Evolutionary conservation across 1,140 invertebrate genomes (phyloP), one percentile per base, ranked within the genome.

Genomic region (Xylocopa sonorina): DNA sequence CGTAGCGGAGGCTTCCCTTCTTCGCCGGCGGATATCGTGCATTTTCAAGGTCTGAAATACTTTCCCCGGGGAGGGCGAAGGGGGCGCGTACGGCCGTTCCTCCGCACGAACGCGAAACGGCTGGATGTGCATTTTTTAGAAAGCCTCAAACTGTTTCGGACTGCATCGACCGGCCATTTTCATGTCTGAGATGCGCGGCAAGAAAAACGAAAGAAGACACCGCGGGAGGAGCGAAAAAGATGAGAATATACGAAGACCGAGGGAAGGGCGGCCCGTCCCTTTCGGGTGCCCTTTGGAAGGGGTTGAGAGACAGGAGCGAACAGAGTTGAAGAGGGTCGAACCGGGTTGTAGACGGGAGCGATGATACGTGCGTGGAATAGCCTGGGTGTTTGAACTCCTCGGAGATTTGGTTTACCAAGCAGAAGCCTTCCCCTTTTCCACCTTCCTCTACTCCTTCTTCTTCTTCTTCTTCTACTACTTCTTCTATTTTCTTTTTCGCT

Each of bases 311-410:
- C 60, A 73, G 55, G 64, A 16, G 72, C 51, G 72, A 66, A 73
- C 46, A 83, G 69, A 77, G 81, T 71, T 81, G 79, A 60, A 74
- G 78, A 69, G 77, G 73, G 63, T 67, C 27, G 71, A 72, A 75
- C 73, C 80, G 71, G 86, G 72, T 63, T 75, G 79, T 60, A 84
- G 80, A 78, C 80, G 84, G 85, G 84, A 85, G 83, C 83, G 88
- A 83, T 88, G 88, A 89, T 90, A 90, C 89, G 89, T 90, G 89
- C 85, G 84, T 87, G 79, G 89, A 88, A 89, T 90, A 89, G 83
- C 85, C 80, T 83, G 66, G 85, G 83, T 80, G 81, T 87, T 83
- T 84, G 78, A 83, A 83, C 82, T 90, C 89, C 89, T 90, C 80
- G 81, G 89, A 89, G 88, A 90, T 90, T 90, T 86, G 80, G 80